Percentiles rank a stretch among this genome's conserved stretches.
Evolutionary conservation across 2,113 vertebrate species (phyloP).

Genomic region (Monopterus albus): DNA sequence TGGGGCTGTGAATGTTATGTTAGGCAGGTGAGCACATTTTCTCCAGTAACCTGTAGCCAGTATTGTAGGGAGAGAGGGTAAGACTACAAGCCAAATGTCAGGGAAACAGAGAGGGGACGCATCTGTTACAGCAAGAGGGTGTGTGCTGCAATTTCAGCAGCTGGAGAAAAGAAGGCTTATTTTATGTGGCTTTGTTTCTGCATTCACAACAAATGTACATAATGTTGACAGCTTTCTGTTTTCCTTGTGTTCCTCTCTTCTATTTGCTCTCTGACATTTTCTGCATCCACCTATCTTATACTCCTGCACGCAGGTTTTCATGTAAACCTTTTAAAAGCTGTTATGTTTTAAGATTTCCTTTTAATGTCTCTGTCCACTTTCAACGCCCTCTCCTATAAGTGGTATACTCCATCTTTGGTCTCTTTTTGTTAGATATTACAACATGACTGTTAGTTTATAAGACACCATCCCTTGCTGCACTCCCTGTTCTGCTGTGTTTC

Average conservation of each 20-base stretch:
- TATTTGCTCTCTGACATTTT: background rate
- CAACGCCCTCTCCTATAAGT: background rate
- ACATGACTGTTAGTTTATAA: too few relatives aligned
- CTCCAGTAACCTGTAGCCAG: slow-evolving; percentile 19
- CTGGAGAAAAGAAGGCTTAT: slow-evolving; percentile 13
- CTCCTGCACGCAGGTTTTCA: background rate
- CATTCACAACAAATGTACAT: slow-evolving; percentile 21
- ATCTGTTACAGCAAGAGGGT: slow-evolving; percentile 27
- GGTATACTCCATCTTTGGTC: too few relatives aligned
- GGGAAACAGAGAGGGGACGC: background rate
- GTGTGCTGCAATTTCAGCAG: slow-evolving; percentile 14
- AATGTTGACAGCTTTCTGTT: background rate
- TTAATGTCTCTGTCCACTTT: background rate
- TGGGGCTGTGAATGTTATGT: slow-evolving; percentile 28
- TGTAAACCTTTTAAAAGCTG: background rate
- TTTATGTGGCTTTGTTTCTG: slow-evolving; percentile 5
- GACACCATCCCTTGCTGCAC: too few relatives aligned
- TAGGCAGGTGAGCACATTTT: slow-evolving; percentile 5
- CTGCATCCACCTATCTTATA: background rate
- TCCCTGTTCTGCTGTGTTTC: slow-evolving; percentile 3
- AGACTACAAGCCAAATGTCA: slow-evolving; percentile 22
- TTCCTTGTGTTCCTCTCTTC: background rate
- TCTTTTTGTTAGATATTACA: too few relatives aligned
- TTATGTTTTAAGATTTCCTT: background rate
- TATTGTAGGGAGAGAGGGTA: background rate